Percentiles rank a stretch among this genome's conserved stretches.
Evolutionary conservation across 2,113 vertebrate genomes (phyloP).

Genomic region (Ammospiza nelsoni): DNA sequence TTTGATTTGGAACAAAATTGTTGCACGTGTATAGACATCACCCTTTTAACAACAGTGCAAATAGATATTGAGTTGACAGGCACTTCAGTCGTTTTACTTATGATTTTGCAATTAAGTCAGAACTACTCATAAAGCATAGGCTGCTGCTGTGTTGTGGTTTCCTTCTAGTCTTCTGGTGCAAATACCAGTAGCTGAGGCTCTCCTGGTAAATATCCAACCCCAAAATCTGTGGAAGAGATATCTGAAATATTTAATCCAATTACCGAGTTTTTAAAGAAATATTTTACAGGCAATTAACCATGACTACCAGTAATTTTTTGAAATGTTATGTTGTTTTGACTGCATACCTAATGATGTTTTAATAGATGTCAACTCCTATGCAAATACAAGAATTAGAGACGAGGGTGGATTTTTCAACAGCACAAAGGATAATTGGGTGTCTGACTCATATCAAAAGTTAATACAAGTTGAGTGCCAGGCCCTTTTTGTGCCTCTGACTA

Average conservation of each 20-base stretch:
- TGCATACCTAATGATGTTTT: conserved; percentile 35
- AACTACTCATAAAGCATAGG: not conserved
- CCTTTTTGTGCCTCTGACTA: not conserved
- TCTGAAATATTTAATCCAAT: conserved; percentile 21
- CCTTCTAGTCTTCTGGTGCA: not conserved
- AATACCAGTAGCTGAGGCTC: not conserved
- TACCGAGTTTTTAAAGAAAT: not conserved
- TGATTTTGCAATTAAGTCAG: not conserved
- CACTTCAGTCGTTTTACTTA: not conserved
- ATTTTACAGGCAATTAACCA: conserved; percentile 27
- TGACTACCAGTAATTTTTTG: conserved; percentile 38
- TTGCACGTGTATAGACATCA: not conserved
- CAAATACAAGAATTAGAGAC: not conserved
- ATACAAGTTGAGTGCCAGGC: not conserved
- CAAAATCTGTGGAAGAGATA: not conserved
- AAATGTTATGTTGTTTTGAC: conserved; percentile 58
- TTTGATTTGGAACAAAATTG: not conserved
- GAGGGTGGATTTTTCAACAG: conserved; percentile 38
- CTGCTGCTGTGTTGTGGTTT: not conserved
- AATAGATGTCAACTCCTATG: conserved; percentile 31
- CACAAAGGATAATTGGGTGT: conserved; percentile 25
- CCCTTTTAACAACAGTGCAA: not conserved
- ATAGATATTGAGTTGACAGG: not conserved
- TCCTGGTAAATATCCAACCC: not conserved
- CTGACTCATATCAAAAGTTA: conserved; percentile 30